These are phyloP conservation scores for Panonychus citri DNA, from an alignment of 1,140 invertebrate species.

Conservation along the genomic window DNA sequence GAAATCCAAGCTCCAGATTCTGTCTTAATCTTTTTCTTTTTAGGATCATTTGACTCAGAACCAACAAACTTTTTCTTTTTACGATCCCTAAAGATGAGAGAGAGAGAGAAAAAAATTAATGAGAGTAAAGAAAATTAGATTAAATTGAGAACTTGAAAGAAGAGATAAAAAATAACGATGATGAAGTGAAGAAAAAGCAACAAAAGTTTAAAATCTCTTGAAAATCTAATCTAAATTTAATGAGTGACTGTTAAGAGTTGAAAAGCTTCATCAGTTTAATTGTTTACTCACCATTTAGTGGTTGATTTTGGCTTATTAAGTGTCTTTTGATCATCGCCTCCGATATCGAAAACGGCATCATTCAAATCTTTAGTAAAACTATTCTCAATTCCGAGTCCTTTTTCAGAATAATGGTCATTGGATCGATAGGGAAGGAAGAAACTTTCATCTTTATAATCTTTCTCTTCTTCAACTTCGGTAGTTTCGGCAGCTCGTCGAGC, in stretches of 20 bases:
- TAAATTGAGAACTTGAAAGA: no score
- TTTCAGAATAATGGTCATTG: conserved; percentile 60
- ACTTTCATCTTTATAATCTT: conserved; percentile 34
- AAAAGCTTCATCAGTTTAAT: no score
- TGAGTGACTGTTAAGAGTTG: no score
- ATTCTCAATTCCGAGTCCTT: conserved; percentile 46
- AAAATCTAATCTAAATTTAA: no score
- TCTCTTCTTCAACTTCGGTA: conserved; percentile 9
- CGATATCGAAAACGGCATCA: conserved; percentile 47
- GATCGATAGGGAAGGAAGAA: conserved; percentile 69
- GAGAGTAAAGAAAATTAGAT: not conserved
- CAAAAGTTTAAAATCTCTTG: no score
- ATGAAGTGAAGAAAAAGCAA: no score
- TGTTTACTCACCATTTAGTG: not conserved
- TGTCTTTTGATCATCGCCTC: conserved; percentile 41
- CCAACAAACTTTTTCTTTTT: conserved; percentile 76
- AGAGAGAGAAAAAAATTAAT: no score
- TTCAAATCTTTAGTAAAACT: conserved; percentile 42
- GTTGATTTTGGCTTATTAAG: conserved; percentile 29
- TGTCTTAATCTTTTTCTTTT: conserved; percentile 60
- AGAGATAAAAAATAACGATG: no score
- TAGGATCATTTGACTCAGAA: conserved; percentile 34
- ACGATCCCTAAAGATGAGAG: conserved; percentile 36
- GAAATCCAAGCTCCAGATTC: conserved; percentile 84
- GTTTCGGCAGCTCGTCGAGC: conserved; percentile 11